Evolutionary conservation across 2,888 invertebrate genomes (phyloP).

Genomic region (Automeris io): DNA sequence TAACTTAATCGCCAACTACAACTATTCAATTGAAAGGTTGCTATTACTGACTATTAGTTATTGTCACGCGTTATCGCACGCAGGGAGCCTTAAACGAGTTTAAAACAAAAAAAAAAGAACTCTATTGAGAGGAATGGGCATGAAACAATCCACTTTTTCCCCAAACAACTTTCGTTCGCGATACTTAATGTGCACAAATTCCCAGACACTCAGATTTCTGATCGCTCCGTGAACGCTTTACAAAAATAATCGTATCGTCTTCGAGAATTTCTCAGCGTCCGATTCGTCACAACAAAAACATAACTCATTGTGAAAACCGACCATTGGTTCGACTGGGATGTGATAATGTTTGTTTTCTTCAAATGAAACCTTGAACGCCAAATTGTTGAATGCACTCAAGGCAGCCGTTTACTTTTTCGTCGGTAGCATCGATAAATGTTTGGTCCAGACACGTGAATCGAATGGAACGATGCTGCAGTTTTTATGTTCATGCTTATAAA

Average conservation of each 20-base stretch:
- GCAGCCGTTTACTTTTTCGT: conserved; percentile 29
- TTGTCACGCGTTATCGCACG: too few relatives aligned
- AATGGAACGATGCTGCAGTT: background rate
- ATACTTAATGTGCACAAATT: background rate
- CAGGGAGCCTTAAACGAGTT: too few relatives aligned
- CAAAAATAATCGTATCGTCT: conserved; percentile 2
- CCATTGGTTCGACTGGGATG: conserved; percentile 38
- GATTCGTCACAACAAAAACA: conserved; percentile 20
- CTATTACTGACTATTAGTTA: too few relatives aligned
- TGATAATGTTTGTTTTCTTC: conserved; percentile 32
- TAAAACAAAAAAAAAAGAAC: too few relatives aligned
- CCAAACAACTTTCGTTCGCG: conserved; percentile 1
- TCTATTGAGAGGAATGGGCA: too few relatives aligned
- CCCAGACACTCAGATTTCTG: background rate
- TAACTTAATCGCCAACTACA: too few relatives aligned
- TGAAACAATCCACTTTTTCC: background rate
- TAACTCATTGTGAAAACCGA: conserved; percentile 31
- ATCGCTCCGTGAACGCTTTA: background rate
- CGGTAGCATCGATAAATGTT: conserved; percentile 20
- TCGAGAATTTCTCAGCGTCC: conserved; percentile 4
- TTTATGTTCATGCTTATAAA: too few relatives aligned
- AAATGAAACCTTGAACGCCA: conserved; percentile 39
- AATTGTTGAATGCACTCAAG: conserved; percentile 41
- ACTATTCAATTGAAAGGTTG: too few relatives aligned
- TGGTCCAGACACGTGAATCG: background rate